phyloP scores from a whole-genome alignment of 2,113 vertebrate genomes.

The Tenebrosternarchus preto region DNA sequence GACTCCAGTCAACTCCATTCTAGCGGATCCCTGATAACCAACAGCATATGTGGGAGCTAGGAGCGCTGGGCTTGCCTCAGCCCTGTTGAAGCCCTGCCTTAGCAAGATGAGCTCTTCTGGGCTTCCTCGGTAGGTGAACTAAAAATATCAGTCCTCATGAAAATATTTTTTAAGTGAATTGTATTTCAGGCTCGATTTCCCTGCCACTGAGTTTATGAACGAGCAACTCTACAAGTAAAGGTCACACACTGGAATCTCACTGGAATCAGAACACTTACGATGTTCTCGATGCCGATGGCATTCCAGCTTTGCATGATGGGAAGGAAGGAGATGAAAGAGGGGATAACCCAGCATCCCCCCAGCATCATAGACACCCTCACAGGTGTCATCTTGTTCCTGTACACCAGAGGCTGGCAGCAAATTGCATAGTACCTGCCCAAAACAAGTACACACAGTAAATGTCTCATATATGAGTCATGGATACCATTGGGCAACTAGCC shows the following conservation, averaged over 20 bases:
- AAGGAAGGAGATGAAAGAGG: slow-evolving; percentile 79
- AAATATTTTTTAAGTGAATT: neutral
- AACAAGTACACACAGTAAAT: neutral
- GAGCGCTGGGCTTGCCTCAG: neutral
- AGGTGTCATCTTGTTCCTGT: slow-evolving; percentile 80
- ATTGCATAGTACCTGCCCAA: slow-evolving; percentile 77
- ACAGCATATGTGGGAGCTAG: neutral
- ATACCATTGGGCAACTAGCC: neutral
- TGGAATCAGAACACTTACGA: slow-evolving; percentile 71
- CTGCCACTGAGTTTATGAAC: neutral
- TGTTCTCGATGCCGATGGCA: slow-evolving; percentile 77
- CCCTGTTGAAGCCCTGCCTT: neutral
- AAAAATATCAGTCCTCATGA: slow-evolving; percentile 2
- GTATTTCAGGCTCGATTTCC: neutral
- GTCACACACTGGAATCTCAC: neutral
- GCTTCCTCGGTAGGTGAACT: neutral
- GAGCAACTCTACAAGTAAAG: neutral
- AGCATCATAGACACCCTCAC: slow-evolving; percentile 76
- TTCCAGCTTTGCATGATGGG: slow-evolving; percentile 84
- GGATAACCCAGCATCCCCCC: slow-evolving; percentile 78
- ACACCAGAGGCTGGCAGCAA: slow-evolving; percentile 81
- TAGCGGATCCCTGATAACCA: neutral
- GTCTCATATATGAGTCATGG: slow-evolving; percentile 5
- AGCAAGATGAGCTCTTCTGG: neutral
- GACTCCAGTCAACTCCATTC: neutral